Conservation (phyloP, 2,113 vertebrate species). For the Zingel zingel region DNA sequence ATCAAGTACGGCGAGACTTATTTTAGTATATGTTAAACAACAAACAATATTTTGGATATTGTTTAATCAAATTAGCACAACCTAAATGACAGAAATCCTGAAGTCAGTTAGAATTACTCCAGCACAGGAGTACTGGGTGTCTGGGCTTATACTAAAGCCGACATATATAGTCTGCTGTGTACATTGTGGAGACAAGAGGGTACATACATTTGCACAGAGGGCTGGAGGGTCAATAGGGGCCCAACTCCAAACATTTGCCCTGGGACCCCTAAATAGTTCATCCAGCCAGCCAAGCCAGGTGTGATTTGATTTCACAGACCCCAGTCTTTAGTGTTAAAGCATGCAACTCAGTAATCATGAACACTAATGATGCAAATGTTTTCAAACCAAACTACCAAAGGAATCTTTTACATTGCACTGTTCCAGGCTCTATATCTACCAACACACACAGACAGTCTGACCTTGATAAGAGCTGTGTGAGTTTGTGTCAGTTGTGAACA, state of each 20-base stretch:
- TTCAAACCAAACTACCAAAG: slow-evolving; percentile 4
- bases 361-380: background rate
- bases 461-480: slow-evolving; percentile 26
- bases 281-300: background rate
- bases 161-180: background rate
- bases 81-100: background rate
- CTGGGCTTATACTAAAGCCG: background rate
- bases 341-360: background rate
- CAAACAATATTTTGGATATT: background rate
- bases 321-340: background rate
- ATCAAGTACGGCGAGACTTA: no score
- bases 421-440: background rate
- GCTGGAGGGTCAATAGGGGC: no score
- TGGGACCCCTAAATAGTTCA: background rate
- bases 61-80: background rate
- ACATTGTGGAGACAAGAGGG: background rate
- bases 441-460: slow-evolving; percentile 4
- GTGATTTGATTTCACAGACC: background rate
- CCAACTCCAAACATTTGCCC: background rate
- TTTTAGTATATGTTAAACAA: no score
- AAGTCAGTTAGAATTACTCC: background rate
- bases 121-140: background rate
- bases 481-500: slow-evolving; percentile 20
- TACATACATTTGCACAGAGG: no score
- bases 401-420: background rate